Evolutionary conservation across 1,140 invertebrate species (phyloP).

Genomic region (Trichogramma pretiosum): DNA sequence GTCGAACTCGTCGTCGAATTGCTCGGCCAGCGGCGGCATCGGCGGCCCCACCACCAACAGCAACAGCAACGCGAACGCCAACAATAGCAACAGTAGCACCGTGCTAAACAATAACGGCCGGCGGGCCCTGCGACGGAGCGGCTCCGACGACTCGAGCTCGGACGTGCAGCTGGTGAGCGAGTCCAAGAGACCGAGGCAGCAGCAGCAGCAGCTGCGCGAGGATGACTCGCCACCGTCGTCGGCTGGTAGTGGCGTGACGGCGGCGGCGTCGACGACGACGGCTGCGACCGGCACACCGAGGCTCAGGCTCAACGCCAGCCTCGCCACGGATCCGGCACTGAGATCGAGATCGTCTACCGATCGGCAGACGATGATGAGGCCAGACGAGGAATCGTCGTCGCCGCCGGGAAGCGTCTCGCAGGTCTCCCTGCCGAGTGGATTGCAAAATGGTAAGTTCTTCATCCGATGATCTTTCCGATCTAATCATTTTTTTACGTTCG

Average conservation of each 20-base stretch:
- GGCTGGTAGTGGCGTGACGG: too few relatives aligned
- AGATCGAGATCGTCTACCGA: conserved; percentile 47
- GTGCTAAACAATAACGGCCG: conserved; percentile 9
- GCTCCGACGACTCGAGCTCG: conserved; percentile 29
- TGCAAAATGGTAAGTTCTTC: conserved; percentile 37
- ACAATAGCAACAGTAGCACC: neutral
- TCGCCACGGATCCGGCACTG: conserved; percentile 72
- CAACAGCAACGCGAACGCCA: neutral
- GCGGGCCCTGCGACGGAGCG: conserved; percentile 22
- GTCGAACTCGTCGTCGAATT: conserved; percentile 15
- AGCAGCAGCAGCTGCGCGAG: too few relatives aligned
- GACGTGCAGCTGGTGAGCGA: conserved; percentile 14
- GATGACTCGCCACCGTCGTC: too few relatives aligned
- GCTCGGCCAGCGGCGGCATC: neutral
- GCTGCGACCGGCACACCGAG: conserved; percentile 48
- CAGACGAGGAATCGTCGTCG: conserved; percentile 34
- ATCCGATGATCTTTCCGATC: too few relatives aligned
- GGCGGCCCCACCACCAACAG: neutral
- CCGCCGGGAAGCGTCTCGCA: conserved; percentile 34
- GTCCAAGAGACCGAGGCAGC: conserved; percentile 19
- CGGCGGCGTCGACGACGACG: conserved; percentile 23
- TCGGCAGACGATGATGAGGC: conserved; percentile 39
- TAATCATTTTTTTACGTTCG: neutral
- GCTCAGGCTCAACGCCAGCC: conserved; percentile 63
- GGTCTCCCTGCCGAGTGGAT: conserved; percentile 30